Conservation (phyloP, 2,888 invertebrate species). For the Cephus pulcher region DNA sequence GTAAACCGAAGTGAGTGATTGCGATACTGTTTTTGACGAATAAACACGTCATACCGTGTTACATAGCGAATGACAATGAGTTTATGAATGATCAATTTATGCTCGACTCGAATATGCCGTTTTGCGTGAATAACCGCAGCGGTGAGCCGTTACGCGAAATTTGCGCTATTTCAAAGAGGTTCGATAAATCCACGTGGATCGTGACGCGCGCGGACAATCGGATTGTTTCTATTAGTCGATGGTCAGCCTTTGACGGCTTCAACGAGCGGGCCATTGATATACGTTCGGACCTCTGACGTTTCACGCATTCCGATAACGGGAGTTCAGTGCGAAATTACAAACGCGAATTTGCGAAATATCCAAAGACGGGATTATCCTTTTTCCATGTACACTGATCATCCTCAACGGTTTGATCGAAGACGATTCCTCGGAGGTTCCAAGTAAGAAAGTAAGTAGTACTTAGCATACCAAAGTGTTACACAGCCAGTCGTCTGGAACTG, state of each 20-base stretch:
- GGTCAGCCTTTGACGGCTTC: neutral
- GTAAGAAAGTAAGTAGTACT: neutral
- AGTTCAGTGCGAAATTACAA: neutral
- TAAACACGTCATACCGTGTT: neutral
- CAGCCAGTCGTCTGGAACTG: neutral
- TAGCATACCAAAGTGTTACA: constrained; percentile 1
- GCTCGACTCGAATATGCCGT: neutral
- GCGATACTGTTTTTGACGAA: neutral
- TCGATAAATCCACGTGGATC: neutral
- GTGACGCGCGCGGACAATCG: neutral
- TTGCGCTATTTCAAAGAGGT: neutral
- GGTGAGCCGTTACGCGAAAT: neutral
- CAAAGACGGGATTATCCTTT: neutral
- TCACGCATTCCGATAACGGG: neutral
- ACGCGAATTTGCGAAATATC: neutral
- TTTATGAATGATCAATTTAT: neutral
- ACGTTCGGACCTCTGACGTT: neutral
- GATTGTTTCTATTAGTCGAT: neutral
- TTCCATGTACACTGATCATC: neutral
- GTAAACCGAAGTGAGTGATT: neutral
- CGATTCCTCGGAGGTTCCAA: neutral
- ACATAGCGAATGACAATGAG: neutral
- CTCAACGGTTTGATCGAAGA: neutral
- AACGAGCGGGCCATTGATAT: neutral
- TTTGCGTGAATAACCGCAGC: neutral